A percentile compares a stretch with the other conserved stretches of the same genome.
Conservation (phyloP, 2,113 vertebrate genomes). For the Steatornis caripensis region DNA sequence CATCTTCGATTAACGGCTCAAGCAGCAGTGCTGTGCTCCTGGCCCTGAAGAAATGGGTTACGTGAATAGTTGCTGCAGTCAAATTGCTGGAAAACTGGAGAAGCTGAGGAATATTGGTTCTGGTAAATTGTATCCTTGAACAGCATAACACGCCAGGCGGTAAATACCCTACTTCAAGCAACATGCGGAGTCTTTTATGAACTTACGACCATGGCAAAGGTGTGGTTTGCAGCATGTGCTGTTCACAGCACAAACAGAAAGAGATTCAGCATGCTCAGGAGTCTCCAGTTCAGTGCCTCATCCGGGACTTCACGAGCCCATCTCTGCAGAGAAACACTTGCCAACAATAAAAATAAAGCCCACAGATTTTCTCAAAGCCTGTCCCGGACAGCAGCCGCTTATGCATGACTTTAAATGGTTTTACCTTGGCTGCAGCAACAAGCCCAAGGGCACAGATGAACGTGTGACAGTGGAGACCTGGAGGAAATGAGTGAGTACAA, state of each 20-base stretch:
- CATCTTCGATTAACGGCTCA: neutral
- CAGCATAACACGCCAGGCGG: neutral
- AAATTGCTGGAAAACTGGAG: neutral
- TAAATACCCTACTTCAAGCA: neutral
- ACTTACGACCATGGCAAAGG: accelerated
- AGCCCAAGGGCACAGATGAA: neutral
- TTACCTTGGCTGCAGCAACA: neutral
- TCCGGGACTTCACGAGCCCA: accelerated
- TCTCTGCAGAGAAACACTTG: neutral
- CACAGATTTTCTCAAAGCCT: neutral
- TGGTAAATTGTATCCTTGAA: neutral
- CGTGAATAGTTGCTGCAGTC: neutral
- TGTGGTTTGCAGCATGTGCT: accelerated
- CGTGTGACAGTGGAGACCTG: neutral
- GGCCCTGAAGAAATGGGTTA: neutral
- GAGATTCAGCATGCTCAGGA: neutral
- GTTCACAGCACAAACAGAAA: neutral
- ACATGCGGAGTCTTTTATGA: neutral
- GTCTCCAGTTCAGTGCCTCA: accelerated
- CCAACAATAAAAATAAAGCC: neutral
- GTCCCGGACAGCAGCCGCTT: neutral
- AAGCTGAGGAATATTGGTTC: neutral
- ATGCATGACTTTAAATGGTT: neutral
- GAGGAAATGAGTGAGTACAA: neutral
- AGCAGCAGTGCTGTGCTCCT: neutral